Evolutionary conservation across 2,888 invertebrate genomes (phyloP), one percentile per base, ranked within the genome.

Genomic region (Lochmaea capreae): DNA sequence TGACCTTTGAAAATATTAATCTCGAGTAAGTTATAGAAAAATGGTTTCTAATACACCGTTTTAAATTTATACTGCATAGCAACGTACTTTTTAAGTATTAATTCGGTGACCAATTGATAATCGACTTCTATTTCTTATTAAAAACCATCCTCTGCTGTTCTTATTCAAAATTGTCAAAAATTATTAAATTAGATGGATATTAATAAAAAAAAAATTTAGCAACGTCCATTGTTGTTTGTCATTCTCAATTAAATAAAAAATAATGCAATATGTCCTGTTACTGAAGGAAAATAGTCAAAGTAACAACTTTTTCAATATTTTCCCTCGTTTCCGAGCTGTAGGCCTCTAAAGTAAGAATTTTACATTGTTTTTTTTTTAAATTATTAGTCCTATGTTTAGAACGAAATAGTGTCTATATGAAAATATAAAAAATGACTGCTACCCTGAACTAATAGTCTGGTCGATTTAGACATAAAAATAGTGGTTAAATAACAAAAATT

Each of bases 101-200:
- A 80, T 78, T 80, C 79, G 81, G 80, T 80, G 82, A 82, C 82
- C 82, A 83, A 82, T 80, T 76, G 73, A 79, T 81, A 76, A 77
- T 75, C 76, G 74, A 79, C 80, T 81, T 79, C 78, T 81, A 78
- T 70, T 81, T 81, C 81, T 81, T 81, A 80, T 82, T 80, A 77
- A 75, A 65, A 54, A 74, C 67, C 76, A 76, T 74, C 74, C 74
- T 76, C 72, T 68, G 5, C 22, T 57, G 57, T 52, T 58, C 12
- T 54, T 26, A 18, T 14, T 26, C 33, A 46, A 67, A 61, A 57
- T 62, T 67, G 61, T 67, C 67, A 67, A 59, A 62, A 62, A 72
- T 67, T 62, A 14, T 52, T 43, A 39, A 46, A 42, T 22, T 57
- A 39, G 67, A 67, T 59, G 67, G 59, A 11, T 42, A 14, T 59